These are phyloP conservation scores for Echiichthys vipera DNA, from an alignment of 2,797 vertebrate genomes.

Conservation along the genomic window DNA sequence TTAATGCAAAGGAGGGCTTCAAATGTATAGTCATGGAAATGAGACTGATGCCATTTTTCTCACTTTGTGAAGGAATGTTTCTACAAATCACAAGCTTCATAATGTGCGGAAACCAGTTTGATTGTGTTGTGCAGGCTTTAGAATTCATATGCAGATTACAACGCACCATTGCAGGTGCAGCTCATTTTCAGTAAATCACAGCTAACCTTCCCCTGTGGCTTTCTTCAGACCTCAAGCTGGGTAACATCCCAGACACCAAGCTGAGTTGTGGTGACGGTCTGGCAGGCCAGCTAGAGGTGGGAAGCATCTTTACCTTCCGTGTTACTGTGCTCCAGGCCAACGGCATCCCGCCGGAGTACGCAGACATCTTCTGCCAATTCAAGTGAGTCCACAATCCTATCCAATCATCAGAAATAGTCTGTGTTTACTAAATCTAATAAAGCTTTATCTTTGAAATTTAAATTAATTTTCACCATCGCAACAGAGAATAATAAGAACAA, in stretches of 20 bases:
- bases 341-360: conserved; percentile 93
- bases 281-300: conserved; percentile 91
- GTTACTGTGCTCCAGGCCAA: conserved; percentile 96
- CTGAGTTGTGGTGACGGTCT: conserved; percentile 87
- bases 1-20: conserved; percentile 42
- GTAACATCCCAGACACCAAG: conserved; percentile 87
- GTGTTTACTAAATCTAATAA: not conserved
- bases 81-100: conserved; percentile 37
- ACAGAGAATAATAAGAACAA: not conserved
- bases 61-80: conserved; percentile 45
- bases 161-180: conserved; percentile 17
- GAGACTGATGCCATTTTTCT: conserved; percentile 18
- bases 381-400: conserved; percentile 90
- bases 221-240: conserved; percentile 91
- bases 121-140: conserved; percentile 13
- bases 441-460: not conserved
- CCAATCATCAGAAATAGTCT: not conserved
- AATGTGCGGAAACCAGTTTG: conserved; percentile 18
- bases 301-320: conserved; percentile 96
- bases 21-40: conserved; percentile 70
- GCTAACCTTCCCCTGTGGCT: conserved; percentile 35
- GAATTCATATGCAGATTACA: conserved; percentile 28
- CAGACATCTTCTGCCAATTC: conserved; percentile 99
- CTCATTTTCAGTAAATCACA: conserved; percentile 22
- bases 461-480: not conserved